Evolutionary conservation across 2,797 vertebrate species (phyloP).

Genomic region (Aratinga solstitialis): DNA sequence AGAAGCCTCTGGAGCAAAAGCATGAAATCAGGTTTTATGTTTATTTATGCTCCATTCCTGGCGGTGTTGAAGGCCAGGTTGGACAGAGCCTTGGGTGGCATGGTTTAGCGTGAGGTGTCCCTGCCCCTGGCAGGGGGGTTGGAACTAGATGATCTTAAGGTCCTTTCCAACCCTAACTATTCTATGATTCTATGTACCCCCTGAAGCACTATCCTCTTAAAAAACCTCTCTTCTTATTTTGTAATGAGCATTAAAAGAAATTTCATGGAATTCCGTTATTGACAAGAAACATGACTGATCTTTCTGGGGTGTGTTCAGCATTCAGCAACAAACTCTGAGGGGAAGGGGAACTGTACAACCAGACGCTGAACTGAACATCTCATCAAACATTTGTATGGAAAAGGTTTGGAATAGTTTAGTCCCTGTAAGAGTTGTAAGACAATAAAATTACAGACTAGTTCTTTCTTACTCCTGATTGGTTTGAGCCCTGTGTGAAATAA

Average conservation of each 20-base stretch:
- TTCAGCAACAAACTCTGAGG: slow-evolving; percentile 19
- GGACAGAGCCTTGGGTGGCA: background rate
- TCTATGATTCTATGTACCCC: background rate
- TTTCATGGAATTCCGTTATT: background rate
- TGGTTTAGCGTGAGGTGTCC: background rate
- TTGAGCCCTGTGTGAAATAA: slow-evolving; percentile 34
- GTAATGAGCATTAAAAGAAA: background rate
- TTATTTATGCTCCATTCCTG: too few species aligned
- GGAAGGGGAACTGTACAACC: background rate
- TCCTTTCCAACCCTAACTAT: background rate
- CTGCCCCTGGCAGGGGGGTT: background rate
- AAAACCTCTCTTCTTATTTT: background rate
- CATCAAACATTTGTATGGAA: background rate
- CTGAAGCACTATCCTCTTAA: background rate
- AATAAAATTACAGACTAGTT: background rate
- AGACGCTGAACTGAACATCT: background rate
- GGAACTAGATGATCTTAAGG: background rate
- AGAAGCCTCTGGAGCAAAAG: slow-evolving; percentile 39
- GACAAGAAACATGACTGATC: background rate
- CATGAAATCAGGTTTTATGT: background rate
- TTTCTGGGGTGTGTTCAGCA: slow-evolving; percentile 28
- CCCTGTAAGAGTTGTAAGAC: slow-evolving; percentile 36
- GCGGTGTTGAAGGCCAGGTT: background rate
- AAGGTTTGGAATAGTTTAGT: slow-evolving; percentile 15
- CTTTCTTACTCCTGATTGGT: slow-evolving; percentile 2